Percentiles rank a stretch among this genome's conserved stretches.
phyloP scores from a whole-genome alignment of 1,140 invertebrate genomes.

The Holotrichia oblita region DNA sequence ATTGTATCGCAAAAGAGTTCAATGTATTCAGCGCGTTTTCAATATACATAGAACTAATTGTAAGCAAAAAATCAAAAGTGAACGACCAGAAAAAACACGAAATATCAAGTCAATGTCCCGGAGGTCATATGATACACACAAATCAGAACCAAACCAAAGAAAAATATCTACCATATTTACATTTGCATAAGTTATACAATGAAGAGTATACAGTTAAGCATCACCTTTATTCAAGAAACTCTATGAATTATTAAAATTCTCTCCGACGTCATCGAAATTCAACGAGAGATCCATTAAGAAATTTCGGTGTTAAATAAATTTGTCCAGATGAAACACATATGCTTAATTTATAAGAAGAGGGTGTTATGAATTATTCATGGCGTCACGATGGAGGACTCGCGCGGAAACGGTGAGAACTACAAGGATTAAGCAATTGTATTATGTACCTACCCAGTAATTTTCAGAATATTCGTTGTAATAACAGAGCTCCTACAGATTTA shows the following conservation, averaged over 20 bases:
- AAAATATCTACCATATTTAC: no score
- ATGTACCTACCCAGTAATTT: background rate
- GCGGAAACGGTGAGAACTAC: background rate
- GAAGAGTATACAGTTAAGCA: no score
- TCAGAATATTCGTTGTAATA: background rate
- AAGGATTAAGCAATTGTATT: background rate
- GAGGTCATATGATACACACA: background rate
- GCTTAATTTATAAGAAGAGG: background rate
- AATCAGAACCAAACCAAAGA: background rate
- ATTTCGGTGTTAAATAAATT: slow-evolving; percentile 9
- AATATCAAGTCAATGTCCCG: background rate
- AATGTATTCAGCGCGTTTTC: background rate
- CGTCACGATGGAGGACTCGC: background rate
- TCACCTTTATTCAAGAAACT: no score
- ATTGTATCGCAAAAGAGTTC: background rate
- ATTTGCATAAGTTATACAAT: no score
- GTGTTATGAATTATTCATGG: slow-evolving; percentile 1
- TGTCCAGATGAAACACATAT: background rate
- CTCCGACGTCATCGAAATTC: background rate
- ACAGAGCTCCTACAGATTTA: background rate
- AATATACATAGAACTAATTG: background rate
- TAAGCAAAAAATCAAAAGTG: background rate
- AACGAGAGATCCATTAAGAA: background rate
- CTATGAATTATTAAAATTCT: slow-evolving; percentile 1
- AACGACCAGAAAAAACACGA: no score